Evolutionary conservation across 2,888 invertebrate species (phyloP).

Genomic region (Lasiommata megera): DNA sequence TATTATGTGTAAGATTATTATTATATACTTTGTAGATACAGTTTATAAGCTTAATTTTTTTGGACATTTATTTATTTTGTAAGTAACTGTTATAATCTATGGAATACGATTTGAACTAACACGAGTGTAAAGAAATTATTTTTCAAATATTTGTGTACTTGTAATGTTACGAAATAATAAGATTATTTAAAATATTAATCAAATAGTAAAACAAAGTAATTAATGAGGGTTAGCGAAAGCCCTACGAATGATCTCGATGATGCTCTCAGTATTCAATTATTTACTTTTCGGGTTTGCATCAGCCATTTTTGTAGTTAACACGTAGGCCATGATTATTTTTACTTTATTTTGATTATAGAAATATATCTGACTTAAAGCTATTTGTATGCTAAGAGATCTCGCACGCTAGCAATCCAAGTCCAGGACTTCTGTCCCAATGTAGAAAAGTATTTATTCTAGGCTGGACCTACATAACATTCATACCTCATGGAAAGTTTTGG

Average conservation of each 20-base stretch:
- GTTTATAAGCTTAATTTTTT: neutral
- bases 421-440: too few relatives aligned
- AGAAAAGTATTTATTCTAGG: too few relatives aligned
- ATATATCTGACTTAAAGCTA: too few relatives aligned
- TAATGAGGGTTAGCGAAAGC: constrained; percentile 3
- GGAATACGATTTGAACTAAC: neutral
- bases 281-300: constrained; percentile 48
- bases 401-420: too few relatives aligned
- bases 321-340: constrained; percentile 31
- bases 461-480: too few relatives aligned
- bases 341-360: constrained; percentile 12
- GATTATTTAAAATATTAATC: constrained; percentile 20
- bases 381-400: too few relatives aligned
- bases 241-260: constrained; percentile 60
- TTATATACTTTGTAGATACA: neutral
- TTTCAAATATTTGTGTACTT: constrained; percentile 6
- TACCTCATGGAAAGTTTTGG: too few relatives aligned
- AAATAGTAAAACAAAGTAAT: neutral
- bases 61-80: neutral
- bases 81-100: neutral
- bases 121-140: constrained; percentile 3
- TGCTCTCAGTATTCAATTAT: constrained; percentile 62
- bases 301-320: constrained; percentile 43
- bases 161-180: neutral
- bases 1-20: neutral